Evolutionary conservation across 2,888 invertebrate genomes (phyloP).

Genomic region (Oligia fasciuncula): DNA sequence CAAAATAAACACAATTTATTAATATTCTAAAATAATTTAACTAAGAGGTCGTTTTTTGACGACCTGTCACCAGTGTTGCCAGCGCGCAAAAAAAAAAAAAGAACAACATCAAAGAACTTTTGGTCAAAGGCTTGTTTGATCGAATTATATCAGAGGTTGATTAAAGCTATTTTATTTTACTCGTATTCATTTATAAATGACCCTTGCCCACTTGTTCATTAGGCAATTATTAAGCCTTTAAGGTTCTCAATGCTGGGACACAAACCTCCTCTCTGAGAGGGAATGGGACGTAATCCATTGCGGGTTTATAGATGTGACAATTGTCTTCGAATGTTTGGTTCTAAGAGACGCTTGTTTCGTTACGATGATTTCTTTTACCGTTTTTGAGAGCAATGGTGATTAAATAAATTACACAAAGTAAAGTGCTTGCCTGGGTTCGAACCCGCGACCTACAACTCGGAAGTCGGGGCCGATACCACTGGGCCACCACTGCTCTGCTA

Average conservation of each 20-base stretch:
- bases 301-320: too few relatives aligned
- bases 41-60: too few relatives aligned
- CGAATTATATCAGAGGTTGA: constrained; percentile 26
- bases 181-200: constrained; percentile 6
- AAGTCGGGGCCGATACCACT: neutral
- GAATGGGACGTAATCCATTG: too few relatives aligned
- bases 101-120: constrained; percentile 45
- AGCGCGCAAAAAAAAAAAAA: too few relatives aligned
- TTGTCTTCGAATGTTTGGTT: too few relatives aligned
- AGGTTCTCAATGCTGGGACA: too few relatives aligned
- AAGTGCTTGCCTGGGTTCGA: neutral
- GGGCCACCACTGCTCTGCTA: neutral
- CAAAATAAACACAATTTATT: too few relatives aligned
- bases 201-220: neutral
- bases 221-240: too few relatives aligned
- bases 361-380: neutral
- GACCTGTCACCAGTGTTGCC: too few relatives aligned
- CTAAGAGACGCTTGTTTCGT: neutral
- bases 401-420: neutral
- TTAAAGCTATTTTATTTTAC: constrained; percentile 17
- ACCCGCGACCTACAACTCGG: neutral
- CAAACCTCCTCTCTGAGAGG: too few relatives aligned
- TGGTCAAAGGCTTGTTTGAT: constrained; percentile 25
- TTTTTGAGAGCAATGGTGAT: neutral
- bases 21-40: too few relatives aligned